Percentiles rank a stretch among this genome's conserved stretches.
These are phyloP conservation scores for Oryzias woworae DNA, from an alignment of 2,113 vertebrate genomes.

Conservation along the genomic window DNA sequence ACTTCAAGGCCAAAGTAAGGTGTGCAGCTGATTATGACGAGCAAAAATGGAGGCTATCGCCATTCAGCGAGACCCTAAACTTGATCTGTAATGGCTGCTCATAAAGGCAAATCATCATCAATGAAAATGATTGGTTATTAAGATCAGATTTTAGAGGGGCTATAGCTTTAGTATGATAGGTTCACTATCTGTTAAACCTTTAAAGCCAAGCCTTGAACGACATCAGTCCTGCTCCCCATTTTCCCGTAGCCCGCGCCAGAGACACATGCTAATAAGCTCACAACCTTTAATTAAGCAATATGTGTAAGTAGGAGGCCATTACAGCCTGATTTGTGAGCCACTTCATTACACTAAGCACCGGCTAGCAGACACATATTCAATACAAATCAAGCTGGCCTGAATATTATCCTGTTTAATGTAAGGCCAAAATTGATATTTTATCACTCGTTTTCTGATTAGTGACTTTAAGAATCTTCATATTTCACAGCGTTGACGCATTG, in stretches of 20 bases:
- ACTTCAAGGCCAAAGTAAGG: conserved; percentile 70
- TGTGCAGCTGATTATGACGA: conserved; percentile 50
- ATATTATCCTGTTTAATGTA: conserved; percentile 93
- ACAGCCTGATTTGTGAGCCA: conserved; percentile 97
- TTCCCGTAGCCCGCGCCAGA: conserved; percentile 84
- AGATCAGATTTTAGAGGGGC: conserved; percentile 79
- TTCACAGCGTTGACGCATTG: conserved; percentile 73
- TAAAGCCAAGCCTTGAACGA: conserved; percentile 84
- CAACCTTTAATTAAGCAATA: conserved; percentile 99
- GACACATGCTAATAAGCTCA: conserved; percentile 99
- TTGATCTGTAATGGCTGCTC: conserved; percentile 73
- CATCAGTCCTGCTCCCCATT: conserved; percentile 84
- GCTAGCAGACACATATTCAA: conserved; percentile 95
- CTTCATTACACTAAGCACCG: conserved; percentile 92
- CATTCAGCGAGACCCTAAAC: conserved; percentile 56
- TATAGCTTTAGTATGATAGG: conserved; percentile 87
- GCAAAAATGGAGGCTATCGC: conserved; percentile 35
- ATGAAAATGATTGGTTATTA: conserved; percentile 91
- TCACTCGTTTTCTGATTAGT: conserved; percentile 81
- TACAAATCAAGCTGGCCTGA: conserved; percentile 93
- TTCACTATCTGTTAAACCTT: conserved; percentile 99
- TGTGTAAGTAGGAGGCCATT: conserved; percentile 99
- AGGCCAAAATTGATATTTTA: conserved; percentile 90
- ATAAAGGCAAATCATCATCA: conserved; percentile 82
- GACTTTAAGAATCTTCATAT: conserved; percentile 81